These are phyloP conservation scores for Hartigia nigra DNA, from an alignment of 2,888 invertebrate species.

Conservation along the genomic window DNA sequence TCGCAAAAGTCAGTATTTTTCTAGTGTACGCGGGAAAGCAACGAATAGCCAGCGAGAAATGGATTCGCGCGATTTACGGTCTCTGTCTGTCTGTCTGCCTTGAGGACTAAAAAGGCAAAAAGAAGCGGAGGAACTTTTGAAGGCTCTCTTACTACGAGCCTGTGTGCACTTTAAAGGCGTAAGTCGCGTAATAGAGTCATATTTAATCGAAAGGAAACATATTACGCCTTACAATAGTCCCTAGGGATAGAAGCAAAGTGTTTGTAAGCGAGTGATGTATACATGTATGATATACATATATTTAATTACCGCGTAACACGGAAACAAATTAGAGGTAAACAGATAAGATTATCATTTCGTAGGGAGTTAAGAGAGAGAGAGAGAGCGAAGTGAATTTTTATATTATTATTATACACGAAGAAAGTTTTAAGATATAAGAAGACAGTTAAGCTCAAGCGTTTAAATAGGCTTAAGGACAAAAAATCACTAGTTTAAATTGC, in stretches of 20 bases:
- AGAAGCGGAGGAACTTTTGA: background rate
- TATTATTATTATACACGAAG: constrained; percentile 23
- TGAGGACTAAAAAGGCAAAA: background rate
- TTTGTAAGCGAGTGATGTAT: constrained; percentile 40
- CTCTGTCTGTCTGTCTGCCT: no score
- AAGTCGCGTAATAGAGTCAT: background rate
- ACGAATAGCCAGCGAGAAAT: background rate
- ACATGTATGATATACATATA: constrained; percentile 23
- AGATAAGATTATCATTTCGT: constrained; percentile 29
- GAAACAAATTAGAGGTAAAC: constrained; percentile 30
- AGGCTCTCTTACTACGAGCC: background rate
- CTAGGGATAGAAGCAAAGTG: constrained; percentile 12
- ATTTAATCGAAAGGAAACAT: constrained; percentile 4
- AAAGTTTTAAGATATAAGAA: constrained; percentile 28
- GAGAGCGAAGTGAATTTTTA: constrained; percentile 28
- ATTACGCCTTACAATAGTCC: constrained; percentile 6
- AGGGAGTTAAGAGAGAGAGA: background rate
- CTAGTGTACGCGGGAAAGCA: background rate
- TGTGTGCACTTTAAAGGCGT: background rate
- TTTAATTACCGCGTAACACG: constrained; percentile 10
- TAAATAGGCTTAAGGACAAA: constrained; percentile 21
- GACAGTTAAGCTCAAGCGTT: constrained; percentile 37
- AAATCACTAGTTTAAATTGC: constrained; percentile 24
- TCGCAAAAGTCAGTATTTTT: background rate
- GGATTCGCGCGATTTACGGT: background rate